phyloP scores from a whole-genome alignment of 2,888 invertebrate species.

The Amblyteles armatorius region DNA sequence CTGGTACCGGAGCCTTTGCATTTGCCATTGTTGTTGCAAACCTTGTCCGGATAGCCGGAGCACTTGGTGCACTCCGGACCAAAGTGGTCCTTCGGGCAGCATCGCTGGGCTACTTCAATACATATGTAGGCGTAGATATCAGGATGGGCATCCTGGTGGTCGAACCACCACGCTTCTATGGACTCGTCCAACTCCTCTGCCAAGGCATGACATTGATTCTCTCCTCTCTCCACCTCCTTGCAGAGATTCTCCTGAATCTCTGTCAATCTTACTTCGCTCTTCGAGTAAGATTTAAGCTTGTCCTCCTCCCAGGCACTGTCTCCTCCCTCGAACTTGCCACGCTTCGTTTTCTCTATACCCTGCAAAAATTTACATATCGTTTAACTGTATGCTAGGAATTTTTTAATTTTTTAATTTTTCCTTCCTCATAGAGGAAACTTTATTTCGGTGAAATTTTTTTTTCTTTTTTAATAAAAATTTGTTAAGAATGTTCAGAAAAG shows the following conservation, averaged over 20 bases:
- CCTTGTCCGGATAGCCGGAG: conserved; percentile 89
- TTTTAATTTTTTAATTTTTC: neutral
- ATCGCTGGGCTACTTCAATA: conserved; percentile 90
- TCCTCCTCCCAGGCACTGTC: conserved; percentile 98
- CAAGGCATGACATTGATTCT: conserved; percentile 93
- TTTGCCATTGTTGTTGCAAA: conserved; percentile 94
- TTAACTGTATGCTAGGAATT: neutral
- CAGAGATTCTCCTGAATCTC: conserved; percentile 97
- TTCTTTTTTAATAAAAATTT: no score
- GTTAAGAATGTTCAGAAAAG: no score
- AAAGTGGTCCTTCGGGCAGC: conserved; percentile 94
- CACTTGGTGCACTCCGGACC: conserved; percentile 94
- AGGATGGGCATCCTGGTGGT: conserved; percentile 87
- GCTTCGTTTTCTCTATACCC: conserved; percentile 93
- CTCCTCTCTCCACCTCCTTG: conserved; percentile 89
- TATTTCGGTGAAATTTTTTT: no score
- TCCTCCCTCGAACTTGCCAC: conserved; percentile 96
- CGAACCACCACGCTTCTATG: conserved; percentile 96
- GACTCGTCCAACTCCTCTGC: conserved; percentile 93
- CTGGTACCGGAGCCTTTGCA: conserved; percentile 96
- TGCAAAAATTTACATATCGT: conserved; percentile 75
- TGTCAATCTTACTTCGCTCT: conserved; percentile 94
- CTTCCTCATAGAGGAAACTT: no score
- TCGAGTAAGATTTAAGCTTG: conserved; percentile 92
- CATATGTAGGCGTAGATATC: conserved; percentile 92